These are phyloP conservation scores for Tragelaphus strepsiceros DNA, from an alignment of 2,113 vertebrate species.

Conservation along the genomic window DNA sequence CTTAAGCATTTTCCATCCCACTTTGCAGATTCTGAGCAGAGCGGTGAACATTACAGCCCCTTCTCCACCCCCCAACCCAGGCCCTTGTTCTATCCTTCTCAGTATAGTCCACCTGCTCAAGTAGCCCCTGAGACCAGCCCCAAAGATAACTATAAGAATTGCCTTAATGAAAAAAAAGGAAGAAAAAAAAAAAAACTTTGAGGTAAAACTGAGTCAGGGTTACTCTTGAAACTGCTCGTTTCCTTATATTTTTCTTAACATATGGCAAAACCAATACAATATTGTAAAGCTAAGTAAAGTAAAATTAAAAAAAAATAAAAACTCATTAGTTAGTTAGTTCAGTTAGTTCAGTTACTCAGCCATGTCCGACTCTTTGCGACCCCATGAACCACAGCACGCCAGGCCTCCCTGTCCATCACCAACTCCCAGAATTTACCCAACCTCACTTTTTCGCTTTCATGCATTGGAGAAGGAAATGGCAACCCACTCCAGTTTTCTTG, in stretches of 20 bases:
- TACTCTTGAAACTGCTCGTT: background rate
- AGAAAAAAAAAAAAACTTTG: background rate
- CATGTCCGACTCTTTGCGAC: no score
- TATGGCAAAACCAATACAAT: background rate
- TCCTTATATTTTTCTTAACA: background rate
- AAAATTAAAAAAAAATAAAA: background rate
- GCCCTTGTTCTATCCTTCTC: background rate
- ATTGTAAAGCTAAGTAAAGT: no score
- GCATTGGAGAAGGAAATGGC: no score
- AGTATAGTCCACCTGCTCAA: background rate
- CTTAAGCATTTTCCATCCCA: background rate
- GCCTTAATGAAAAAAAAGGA: background rate
- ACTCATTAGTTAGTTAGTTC: background rate
- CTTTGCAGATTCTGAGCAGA: background rate
- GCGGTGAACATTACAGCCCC: background rate
- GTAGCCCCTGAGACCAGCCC: background rate
- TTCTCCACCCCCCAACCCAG: rapidly evolving
- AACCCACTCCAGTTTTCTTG: no score
- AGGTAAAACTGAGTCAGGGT: background rate
- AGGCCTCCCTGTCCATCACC: no score
- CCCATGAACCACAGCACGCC: rapidly evolving
- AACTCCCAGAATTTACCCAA: no score
- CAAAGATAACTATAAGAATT: background rate
- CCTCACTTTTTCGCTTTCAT: no score
- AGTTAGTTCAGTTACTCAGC: no score